Base-by-base conservation (phyloP, 2,888 invertebrate genomes). In the Ypsolopha scabrella region DNA sequence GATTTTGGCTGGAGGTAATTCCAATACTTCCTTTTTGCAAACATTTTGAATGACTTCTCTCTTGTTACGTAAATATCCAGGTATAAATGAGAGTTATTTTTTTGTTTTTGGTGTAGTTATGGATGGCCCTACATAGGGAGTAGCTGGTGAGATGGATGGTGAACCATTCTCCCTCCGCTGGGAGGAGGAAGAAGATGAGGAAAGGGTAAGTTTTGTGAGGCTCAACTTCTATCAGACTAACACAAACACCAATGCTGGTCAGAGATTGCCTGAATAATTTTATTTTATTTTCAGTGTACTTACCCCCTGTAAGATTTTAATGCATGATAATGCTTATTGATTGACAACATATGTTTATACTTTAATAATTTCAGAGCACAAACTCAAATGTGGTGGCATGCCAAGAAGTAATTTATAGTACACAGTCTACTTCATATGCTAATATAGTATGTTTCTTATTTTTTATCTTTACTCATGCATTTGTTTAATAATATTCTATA, bases 151-250 rank as follows among this genome's bases (percentile, higher is more conserved):
- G 13, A 60, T 60, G 60, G 82, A 74, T 55, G 68, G 68, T 54
- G 81, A 68, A 51, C 62, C 79, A 43, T 86, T 80, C 59, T 72
- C 71, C 60, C 80, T 86, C 65, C 83, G 80, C 8, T 87, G 87
- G 87, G 79, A 76, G 65, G 82, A 81, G 55, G 81, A 77, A 57
- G 79, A 76, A 64, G 82, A 81, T 54, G 81, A 77, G 57, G 73
- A 77, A 2, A 81, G 85, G 75, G 86, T 83, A 66, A 64, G 50
- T 53, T n/a, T 36, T 7, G 37, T 10, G 43, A 14, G 52, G 7
- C 11, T n/a, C 57, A 54, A 7, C 45, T 54, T 53, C 52, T 73
- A 77, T 59, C 62, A 80, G 80, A 68, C 70, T 41, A 8, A n/a
- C 13, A 24, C 43, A 43, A 24, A 14, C 43, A 13, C 14, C 24